Evolutionary conservation across 2,888 invertebrate species (phyloP), one percentile per base, ranked within the genome.

Genomic region (Athripsodes cinereus): DNA sequence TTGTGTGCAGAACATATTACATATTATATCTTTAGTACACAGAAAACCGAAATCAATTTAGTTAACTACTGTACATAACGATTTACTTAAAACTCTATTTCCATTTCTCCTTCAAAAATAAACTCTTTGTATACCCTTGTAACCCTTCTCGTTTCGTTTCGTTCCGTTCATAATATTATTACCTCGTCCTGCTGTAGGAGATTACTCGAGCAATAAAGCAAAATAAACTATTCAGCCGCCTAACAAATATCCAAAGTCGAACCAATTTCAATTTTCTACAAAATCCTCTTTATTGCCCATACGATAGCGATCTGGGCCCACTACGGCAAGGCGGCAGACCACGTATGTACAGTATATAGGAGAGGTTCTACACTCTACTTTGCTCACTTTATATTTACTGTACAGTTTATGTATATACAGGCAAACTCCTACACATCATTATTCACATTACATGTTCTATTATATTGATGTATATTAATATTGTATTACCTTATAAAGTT

Each of bases 191-290:
- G 22, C 53, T 26, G 20, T 51, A 19, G 10, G 51, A 54, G 58
- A 61, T 58, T 59, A 60, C 55, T 57, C 62, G 52, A 46, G 53
- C 62, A 62, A 62, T 62, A 62, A 62, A 62, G 60, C 60, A 58
- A 55, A 61, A 56, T 62, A 62, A 62, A 62, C 50, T 62, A 62
- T 62, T 58, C 56, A 58, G 55, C 47, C 52, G 59, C 47, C 58
- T 55, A 60, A 62, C 60, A 60, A 62, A 62, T 60, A 58, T 57
- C 55, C 60, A 20, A 56, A 51, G 53, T 59, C 62, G 54, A 59
- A 53, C 60, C 60, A 57, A 59, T 62, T 62, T 58, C 62, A 62
- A 62, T 62, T 62, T 59, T 52, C 55, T 47, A 50, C 62, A 57
- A 57, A 59, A 60, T 62, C 60, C 62, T 51, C 55, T 60, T 60